Conservation (phyloP, 2,113 vertebrate species). For the Marcusenius ussheri region DNA sequence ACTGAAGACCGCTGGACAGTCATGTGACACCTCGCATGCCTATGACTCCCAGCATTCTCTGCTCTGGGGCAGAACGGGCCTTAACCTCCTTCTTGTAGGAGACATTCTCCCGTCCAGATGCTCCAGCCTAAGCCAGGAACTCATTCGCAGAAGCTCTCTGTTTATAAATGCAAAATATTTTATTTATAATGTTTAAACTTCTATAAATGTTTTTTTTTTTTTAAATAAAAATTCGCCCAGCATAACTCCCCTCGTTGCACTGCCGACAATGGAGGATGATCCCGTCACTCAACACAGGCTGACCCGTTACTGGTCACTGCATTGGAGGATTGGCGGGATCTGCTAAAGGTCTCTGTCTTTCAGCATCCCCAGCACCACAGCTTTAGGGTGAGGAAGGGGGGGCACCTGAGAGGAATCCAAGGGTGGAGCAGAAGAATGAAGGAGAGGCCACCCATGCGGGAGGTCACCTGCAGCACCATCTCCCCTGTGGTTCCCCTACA, state of each 20-base stretch:
- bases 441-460: not conserved
- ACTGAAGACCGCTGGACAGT: constrained; percentile 40
- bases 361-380: not conserved
- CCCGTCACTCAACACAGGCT: not conserved
- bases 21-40: constrained; percentile 14
- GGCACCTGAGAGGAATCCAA: not conserved
- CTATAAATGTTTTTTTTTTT: not conserved
- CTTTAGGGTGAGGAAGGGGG: not conserved
- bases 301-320: not conserved
- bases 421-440: not conserved
- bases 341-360: not conserved
- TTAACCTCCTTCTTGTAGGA: not conserved
- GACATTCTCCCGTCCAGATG: not conserved
- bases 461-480: not conserved
- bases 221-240: not conserved
- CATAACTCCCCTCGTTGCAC: not conserved
- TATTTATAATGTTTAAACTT: not conserved
- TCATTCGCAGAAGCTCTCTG: not conserved
- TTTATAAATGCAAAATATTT: not conserved
- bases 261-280: not conserved
- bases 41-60: constrained; percentile 18
- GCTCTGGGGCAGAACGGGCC: not conserved
- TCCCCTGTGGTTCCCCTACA: not conserved
- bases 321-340: not conserved
- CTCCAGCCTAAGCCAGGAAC: not conserved